Evolutionary conservation across 2,797 vertebrate genomes (phyloP), one percentile per base, ranked within the genome.

Genomic region (Poecilia velifera): DNA sequence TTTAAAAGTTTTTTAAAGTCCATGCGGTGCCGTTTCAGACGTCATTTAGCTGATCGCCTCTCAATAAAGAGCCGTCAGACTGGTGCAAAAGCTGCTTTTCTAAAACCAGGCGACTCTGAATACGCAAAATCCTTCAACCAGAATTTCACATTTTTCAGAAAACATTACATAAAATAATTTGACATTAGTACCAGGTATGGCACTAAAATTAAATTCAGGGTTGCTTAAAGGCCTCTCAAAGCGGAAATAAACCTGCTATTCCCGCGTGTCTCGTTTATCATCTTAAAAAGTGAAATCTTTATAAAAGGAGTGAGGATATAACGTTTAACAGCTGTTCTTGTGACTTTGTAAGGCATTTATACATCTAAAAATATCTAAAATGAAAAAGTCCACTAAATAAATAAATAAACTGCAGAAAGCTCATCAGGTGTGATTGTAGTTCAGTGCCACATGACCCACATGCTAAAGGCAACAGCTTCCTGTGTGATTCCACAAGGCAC

Each of bases 401-500:
- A 74, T 31, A 4, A 39, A 74, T 31, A 4, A 57, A 66, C 62
- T 62, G 47, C 49, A 77, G 76, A 36, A 62, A 36, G 34, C 34
- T 36, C 79, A 81, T 79, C 72, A 77, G 81, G 86, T 89, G 77
- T 89, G 78, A 87, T 89, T 88, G 66, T 84, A 89, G 89, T 85
- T 88, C 64, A 79, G 81, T 20, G 34, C 85, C 77, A 86, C 34
- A 34, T 77, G 77, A 78, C 79, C 77, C 79, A 81, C 73, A 81
- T 72, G 57, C 46, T 76, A 39, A 81, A 84, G 81, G 85, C 90
- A 91, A 84, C 77, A 64, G 78, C 57, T 77, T 84, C 79, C 82
- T 80, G 41, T 76, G 79, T 72, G 66, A 84, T 88, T 90, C 89
- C 87, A 92, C 90, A 90, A 89, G 88, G 88, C 88, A 82, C 72